Base-by-base conservation (phyloP, 2,113 vertebrate genomes). In the Urocitellus parryii region DNA sequence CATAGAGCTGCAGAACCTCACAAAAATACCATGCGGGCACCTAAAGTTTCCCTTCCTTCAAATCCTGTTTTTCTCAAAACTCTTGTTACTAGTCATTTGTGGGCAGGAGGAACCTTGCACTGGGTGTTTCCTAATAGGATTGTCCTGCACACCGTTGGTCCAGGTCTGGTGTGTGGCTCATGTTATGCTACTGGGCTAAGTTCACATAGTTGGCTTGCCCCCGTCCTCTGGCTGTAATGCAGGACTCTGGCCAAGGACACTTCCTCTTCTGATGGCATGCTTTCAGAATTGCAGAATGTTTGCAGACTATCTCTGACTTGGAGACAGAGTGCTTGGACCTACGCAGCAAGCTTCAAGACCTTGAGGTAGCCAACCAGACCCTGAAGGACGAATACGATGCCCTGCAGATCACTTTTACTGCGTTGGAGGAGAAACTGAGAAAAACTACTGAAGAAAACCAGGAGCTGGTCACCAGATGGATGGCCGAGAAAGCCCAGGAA, bases 401-500 rank as follows among this genome's bases (percentile, higher is more conserved):
- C 72, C 98, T 99, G 94, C 99, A 99, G 98, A 99, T 99, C 98
- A 99, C 99, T 29, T 99, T 99, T 96, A 99, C 98, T 2, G 99
- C 99, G 39, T 98, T 99, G 97, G 99, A 99, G 98, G 99, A 99
- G 97, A 99, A 99, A 74, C 98, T 99, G 73, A 99, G 99, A 94
- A 99, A 99, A 79, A 99, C 99, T 25, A 99, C 99, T 0, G 99
- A 99, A 84, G 99, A 99, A 98, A 99, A 99, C 98, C 99, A 99
- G 98, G 99, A 99, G 97, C 98, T 99, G 87, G 99, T 99, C 85
- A 99, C 99, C 0, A 99, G 99, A 14, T 99, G 99, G 99, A 99
- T 99, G 99, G 99, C 99, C 0, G 99, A 99, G 98, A 99, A 99
- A 83, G 99, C 99, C 24, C 99, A 99, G 98, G 99, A 99, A 97